A percentile compares a stretch with the other conserved stretches of the same genome.
phyloP scores from a whole-genome alignment of 2,888 invertebrate species.

The Drosophila tripunctata region DNA sequence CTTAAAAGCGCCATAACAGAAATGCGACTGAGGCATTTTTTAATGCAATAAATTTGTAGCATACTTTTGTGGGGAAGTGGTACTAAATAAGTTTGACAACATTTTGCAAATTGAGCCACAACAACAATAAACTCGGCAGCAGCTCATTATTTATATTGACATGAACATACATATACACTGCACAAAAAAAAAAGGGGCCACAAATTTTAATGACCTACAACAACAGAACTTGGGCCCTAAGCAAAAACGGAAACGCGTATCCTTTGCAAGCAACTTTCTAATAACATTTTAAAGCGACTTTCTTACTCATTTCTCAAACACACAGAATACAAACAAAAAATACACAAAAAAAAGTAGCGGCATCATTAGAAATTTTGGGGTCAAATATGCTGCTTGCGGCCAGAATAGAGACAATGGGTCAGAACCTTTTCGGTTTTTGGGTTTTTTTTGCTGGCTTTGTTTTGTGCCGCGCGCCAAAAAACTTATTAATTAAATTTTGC shows the following conservation, averaged over 20 bases:
- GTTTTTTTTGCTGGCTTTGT: conserved; percentile 17
- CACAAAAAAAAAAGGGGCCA: conserved; percentile 23
- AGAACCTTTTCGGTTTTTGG: conserved; percentile 40
- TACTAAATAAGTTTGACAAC: conserved; percentile 38
- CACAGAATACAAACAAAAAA: conserved; percentile 16
- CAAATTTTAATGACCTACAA: conserved; percentile 66
- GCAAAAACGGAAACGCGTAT: conserved; percentile 35
- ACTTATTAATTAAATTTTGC: conserved; percentile 71
- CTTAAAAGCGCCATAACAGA: no score
- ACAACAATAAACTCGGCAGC: conserved; percentile 7
- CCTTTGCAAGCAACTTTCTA: conserved; percentile 44
- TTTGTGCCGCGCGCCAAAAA: conserved; percentile 32
- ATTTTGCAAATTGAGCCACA: conserved; percentile 46
- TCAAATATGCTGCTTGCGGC: conserved; percentile 13
- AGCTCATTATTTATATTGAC: conserved; percentile 73
- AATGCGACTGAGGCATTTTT: background rate
- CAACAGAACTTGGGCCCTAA: conserved; percentile 49
- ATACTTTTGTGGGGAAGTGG: conserved; percentile 2
- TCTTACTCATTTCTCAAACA: conserved; percentile 38
- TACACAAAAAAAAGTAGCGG: conserved; percentile 5
- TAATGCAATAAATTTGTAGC: conserved; percentile 2
- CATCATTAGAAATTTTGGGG: conserved; percentile 52
- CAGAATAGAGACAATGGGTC: conserved; percentile 31
- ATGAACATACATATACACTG: no score
- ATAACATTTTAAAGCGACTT: conserved; percentile 34